A percentile compares a stretch with the other conserved stretches of the same genome.
Conservation (phyloP, 2,797 vertebrate genomes). For the Pseudocheirus occidentalis region DNA sequence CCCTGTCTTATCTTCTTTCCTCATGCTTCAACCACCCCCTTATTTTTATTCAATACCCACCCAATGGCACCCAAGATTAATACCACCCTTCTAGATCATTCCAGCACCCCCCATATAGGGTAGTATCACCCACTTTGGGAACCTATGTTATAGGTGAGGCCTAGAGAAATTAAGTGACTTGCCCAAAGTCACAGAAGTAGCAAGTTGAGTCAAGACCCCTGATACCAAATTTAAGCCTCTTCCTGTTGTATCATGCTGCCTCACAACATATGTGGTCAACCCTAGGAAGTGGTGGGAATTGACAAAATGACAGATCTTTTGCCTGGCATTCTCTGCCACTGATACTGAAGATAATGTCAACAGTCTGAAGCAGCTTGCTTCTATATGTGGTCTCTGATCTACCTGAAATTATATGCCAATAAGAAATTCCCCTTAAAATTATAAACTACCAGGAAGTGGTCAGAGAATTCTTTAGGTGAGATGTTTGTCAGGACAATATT, state of each 20-base stretch:
- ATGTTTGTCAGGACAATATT: constrained; percentile 38
- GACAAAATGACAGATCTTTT: not conserved
- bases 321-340: not conserved
- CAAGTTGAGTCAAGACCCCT: not conserved
- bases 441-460: constrained; percentile 14
- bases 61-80: too few relatives aligned
- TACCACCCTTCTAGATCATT: too few relatives aligned
- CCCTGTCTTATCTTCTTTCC: too few relatives aligned
- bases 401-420: constrained; percentile 32
- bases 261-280: not conserved
- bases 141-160: too few relatives aligned
- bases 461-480: constrained; percentile 25
- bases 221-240: not conserved
- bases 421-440: not conserved
- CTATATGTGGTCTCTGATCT: not conserved
- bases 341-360: not conserved
- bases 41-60: too few relatives aligned
- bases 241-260: not conserved
- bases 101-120: too few relatives aligned
- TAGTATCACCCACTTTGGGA: too few relatives aligned
- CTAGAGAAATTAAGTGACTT: not conserved
- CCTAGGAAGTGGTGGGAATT: not conserved
- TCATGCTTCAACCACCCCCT: too few relatives aligned
- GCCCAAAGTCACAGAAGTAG: not conserved
- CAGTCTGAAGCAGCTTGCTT: not conserved